Percentiles rank a stretch among this genome's conserved stretches.
Conservation (phyloP, 2,888 invertebrate species). For the Cinara cedri region DNA sequence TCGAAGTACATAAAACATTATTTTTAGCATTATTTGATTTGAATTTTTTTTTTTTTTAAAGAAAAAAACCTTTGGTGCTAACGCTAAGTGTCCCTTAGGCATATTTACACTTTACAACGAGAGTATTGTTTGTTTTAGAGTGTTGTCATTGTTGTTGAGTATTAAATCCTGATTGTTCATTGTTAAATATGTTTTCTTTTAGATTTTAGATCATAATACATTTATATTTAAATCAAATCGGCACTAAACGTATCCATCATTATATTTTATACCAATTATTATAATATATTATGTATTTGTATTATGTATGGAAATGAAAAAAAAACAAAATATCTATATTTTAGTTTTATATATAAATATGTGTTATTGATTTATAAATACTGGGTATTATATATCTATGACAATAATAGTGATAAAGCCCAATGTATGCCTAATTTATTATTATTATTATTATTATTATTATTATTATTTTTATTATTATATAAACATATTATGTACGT, state of each 20-base stretch:
- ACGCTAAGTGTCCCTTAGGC: slow-evolving; percentile 43
- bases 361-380: slow-evolving; percentile 53
- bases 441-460: slow-evolving; percentile 44
- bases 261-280: slow-evolving; percentile 51
- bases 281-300: slow-evolving; percentile 37
- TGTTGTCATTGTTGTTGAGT: slow-evolving; percentile 47
- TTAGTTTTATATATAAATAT: slow-evolving; percentile 51
- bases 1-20: slow-evolving; percentile 43
- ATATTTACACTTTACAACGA: slow-evolving; percentile 29
- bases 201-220: slow-evolving; percentile 47
- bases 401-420: slow-evolving; percentile 57
- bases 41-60: neutral
- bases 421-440: slow-evolving; percentile 50
- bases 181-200: slow-evolving; percentile 49
- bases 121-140: slow-evolving; percentile 37
- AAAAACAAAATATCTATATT: slow-evolving; percentile 40
- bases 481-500: slow-evolving; percentile 36
- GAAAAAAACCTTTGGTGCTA: slow-evolving; percentile 51
- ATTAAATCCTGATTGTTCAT: slow-evolving; percentile 45
- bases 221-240: slow-evolving; percentile 41
- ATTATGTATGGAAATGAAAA: slow-evolving; percentile 14
- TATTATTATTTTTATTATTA: slow-evolving; percentile 31
- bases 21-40: slow-evolving; percentile 50
- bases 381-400: slow-evolving; percentile 56
- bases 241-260: slow-evolving; percentile 50